phyloP scores from a whole-genome alignment of 2,888 invertebrate species.

The Carcina quercana region DNA sequence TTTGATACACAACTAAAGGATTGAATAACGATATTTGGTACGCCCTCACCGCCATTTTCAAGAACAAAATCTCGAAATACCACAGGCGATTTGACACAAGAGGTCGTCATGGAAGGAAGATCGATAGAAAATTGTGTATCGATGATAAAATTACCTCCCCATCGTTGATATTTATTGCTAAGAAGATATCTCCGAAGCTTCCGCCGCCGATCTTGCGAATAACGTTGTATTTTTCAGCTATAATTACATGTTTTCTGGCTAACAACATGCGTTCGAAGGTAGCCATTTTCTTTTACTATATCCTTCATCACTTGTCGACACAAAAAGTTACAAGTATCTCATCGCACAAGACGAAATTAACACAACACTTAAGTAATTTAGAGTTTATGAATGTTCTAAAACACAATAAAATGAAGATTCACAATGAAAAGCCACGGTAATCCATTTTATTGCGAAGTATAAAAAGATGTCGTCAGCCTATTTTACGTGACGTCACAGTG shows the following conservation, averaged over 20 bases:
- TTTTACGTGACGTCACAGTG: slow-evolving; percentile 63
- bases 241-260: slow-evolving; percentile 51
- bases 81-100: slow-evolving; percentile 36
- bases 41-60: slow-evolving; percentile 57
- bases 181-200: slow-evolving; percentile 99
- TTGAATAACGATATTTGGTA: too few species aligned
- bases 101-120: slow-evolving; percentile 22
- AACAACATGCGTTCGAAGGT: slow-evolving; percentile 64
- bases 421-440: slow-evolving; percentile 51
- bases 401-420: slow-evolving; percentile 46
- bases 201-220: slow-evolving; percentile 98
- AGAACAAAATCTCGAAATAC: slow-evolving; percentile 51
- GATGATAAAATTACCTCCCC: slow-evolving; percentile 81
- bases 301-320: slow-evolving; percentile 63
- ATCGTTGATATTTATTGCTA: slow-evolving; percentile 93
- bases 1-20: too few species aligned
- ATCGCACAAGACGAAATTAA: slow-evolving; percentile 51
- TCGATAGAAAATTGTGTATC: slow-evolving; percentile 22
- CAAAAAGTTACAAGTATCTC: slow-evolving; percentile 50
- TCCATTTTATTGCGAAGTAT: slow-evolving; percentile 52
- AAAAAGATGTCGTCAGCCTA: slow-evolving; percentile 62
- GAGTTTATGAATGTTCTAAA: slow-evolving; percentile 38
- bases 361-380: slow-evolving; percentile 52
- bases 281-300: slow-evolving; percentile 70
- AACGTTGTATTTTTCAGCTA: slow-evolving; percentile 95